Conservation (phyloP, 2,888 invertebrate genomes). For the Hirtodrosophila cameraria region DNA sequence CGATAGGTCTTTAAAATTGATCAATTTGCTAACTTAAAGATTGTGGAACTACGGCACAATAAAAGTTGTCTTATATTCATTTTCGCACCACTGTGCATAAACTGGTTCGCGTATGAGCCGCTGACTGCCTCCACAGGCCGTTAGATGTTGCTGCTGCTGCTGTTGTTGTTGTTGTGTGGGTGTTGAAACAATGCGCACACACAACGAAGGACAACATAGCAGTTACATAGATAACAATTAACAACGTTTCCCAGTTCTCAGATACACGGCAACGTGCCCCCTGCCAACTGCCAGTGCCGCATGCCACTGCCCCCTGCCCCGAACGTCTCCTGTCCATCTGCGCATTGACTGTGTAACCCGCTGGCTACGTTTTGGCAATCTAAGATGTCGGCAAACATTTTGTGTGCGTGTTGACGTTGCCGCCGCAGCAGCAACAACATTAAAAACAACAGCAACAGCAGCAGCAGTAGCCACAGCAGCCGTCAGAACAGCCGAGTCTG, state of each 20-base stretch:
- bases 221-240: conserved; percentile 78
- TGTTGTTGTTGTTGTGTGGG: conserved; percentile 42
- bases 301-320: background rate
- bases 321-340: background rate
- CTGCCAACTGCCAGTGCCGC: background rate
- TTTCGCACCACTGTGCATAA: conserved; percentile 31
- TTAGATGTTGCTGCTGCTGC: conserved; percentile 17
- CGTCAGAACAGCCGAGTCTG: conserved; percentile 38
- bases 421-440: conserved; percentile 28
- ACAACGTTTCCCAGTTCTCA: conserved; percentile 48
- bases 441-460: conserved; percentile 16
- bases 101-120: conserved; percentile 40
- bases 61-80: background rate
- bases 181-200: conserved; percentile 53
- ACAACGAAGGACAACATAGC: conserved; percentile 52
- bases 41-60: no score
- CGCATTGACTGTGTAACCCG: conserved; percentile 55
- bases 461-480: conserved; percentile 2
- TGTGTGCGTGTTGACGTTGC: conserved; percentile 66
- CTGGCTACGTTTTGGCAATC: conserved; percentile 74
- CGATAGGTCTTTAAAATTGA: no score
- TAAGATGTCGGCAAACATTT: conserved; percentile 77
- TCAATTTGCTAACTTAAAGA: no score
- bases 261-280: background rate
- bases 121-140: conserved; percentile 34